A percentile compares a stretch with the other conserved stretches of the same genome.
phyloP scores from a whole-genome alignment of 2,113 vertebrate genomes.

The Thomomys bottae region DNA sequence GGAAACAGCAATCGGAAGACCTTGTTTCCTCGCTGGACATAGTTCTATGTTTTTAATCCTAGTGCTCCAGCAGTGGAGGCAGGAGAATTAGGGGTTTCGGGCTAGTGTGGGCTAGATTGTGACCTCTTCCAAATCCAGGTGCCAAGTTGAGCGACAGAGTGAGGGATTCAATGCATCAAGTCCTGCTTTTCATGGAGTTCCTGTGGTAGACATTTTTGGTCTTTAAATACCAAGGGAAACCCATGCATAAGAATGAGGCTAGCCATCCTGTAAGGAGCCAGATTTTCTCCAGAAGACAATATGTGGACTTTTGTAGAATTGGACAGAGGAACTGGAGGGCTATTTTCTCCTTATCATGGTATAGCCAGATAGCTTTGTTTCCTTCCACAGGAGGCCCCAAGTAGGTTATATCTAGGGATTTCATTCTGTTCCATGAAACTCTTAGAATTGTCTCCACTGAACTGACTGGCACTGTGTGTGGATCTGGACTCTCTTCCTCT shows the following conservation, averaged over 20 bases:
- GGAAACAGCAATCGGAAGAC: too few relatives aligned
- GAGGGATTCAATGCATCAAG: neutral
- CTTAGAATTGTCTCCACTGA: neutral
- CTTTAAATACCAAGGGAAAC: neutral
- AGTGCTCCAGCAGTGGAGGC: too few relatives aligned
- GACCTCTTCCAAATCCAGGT: neutral
- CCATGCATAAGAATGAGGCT: neutral
- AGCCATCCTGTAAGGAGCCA: neutral
- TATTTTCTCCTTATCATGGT: neutral
- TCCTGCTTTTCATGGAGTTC: neutral
- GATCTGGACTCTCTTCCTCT: rapidly evolving
- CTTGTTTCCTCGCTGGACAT: too few relatives aligned
- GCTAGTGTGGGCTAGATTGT: too few relatives aligned
- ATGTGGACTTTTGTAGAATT: neutral
- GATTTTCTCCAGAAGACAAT: neutral
- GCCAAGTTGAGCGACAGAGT: neutral
- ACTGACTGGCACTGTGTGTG: neutral
- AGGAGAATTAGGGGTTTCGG: too few relatives aligned
- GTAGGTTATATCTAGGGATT: neutral
- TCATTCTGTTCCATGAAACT: neutral
- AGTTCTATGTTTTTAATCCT: too few relatives aligned
- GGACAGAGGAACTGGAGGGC: neutral
- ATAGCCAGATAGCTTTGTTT: neutral
- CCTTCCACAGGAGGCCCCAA: neutral
- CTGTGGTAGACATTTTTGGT: neutral